phyloP scores from a whole-genome alignment of 1,140 invertebrate species.

The Drosophila arizonae region DNA sequence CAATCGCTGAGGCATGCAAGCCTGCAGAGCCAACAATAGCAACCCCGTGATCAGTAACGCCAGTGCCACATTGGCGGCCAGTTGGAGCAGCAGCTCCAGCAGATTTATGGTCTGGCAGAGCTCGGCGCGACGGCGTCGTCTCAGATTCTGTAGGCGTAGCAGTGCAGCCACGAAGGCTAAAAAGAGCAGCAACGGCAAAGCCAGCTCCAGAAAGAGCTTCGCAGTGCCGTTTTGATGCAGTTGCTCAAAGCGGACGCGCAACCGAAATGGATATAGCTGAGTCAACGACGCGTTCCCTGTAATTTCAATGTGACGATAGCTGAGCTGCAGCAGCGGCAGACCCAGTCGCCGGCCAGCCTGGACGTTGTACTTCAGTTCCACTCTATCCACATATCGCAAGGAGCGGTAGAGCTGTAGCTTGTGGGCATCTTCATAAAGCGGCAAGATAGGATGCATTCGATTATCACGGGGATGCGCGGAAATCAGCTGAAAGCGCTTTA shows the following conservation, averaged over 20 bases:
- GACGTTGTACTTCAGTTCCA: constrained; percentile 69
- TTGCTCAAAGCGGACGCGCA: constrained; percentile 50
- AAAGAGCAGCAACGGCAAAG: constrained; percentile 54
- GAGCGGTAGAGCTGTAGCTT: constrained; percentile 68
- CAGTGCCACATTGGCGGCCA: constrained; percentile 62
- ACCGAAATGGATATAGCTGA: constrained; percentile 54
- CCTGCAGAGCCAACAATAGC: constrained; percentile 47
- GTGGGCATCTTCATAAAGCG: constrained; percentile 67
- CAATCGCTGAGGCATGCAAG: constrained; percentile 17
- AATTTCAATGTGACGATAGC: constrained; percentile 68
- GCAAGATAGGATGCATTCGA: constrained; percentile 26
- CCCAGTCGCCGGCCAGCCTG: constrained; percentile 59
- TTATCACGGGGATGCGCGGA: constrained; percentile 82
- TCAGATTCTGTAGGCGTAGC: constrained; percentile 63
- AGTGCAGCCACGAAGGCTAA: constrained; percentile 54
- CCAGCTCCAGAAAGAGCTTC: constrained; percentile 53
- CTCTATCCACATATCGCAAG: constrained; percentile 60
- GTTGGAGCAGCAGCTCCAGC: constrained; percentile 64
- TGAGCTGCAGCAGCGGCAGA: constrained; percentile 62
- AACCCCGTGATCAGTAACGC: constrained; percentile 59
- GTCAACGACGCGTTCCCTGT: constrained; percentile 49
- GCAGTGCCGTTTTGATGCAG: constrained; percentile 31
- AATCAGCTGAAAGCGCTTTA: constrained; percentile 88
- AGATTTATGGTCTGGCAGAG: constrained; percentile 64
- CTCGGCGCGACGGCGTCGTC: constrained; percentile 57